phyloP scores from a whole-genome alignment of 2,113 vertebrate species.

The Gulo gulo region DNA sequence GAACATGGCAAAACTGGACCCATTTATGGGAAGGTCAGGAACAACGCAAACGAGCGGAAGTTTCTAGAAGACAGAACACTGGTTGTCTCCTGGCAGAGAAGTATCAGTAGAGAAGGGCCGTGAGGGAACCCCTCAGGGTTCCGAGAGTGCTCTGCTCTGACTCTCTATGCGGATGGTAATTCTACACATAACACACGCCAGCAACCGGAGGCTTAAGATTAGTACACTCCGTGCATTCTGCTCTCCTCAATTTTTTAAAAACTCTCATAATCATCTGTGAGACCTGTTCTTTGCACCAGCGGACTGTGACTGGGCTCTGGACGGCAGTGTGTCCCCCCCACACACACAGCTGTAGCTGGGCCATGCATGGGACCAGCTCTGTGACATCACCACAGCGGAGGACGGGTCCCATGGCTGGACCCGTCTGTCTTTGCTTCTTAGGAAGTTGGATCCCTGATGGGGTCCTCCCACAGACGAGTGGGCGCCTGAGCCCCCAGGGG shows the following conservation, averaged over 20 bases:
- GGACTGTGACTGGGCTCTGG: not conserved
- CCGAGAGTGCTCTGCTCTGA: rapidly evolving
- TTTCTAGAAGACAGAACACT: not conserved
- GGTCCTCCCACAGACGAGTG: not conserved
- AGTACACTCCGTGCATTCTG: not conserved
- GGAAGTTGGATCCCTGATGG: not conserved
- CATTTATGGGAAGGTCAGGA: rapidly evolving
- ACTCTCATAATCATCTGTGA: too few species aligned
- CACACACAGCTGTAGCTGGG: not conserved
- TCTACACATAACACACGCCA: rapidly evolving
- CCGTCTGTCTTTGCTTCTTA: slow-evolving; percentile 32
- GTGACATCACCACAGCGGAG: rapidly evolving
- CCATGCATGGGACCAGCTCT: not conserved
- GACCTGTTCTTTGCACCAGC: not conserved
- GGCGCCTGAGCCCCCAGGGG: not conserved
- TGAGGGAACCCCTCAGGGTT: rapidly evolving
- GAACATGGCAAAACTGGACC: not conserved
- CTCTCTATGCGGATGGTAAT: rapidly evolving
- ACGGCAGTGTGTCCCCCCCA: not conserved
- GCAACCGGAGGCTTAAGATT: rapidly evolving
- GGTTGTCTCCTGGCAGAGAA: not conserved
- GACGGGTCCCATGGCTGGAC: not conserved
- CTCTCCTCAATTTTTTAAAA: not conserved
- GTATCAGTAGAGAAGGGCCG: not conserved
- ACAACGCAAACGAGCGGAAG: not conserved